These are phyloP conservation scores for Phallusia fumigata DNA, from an alignment of 23 tunicate genomes.

Conservation along the genomic window DNA sequence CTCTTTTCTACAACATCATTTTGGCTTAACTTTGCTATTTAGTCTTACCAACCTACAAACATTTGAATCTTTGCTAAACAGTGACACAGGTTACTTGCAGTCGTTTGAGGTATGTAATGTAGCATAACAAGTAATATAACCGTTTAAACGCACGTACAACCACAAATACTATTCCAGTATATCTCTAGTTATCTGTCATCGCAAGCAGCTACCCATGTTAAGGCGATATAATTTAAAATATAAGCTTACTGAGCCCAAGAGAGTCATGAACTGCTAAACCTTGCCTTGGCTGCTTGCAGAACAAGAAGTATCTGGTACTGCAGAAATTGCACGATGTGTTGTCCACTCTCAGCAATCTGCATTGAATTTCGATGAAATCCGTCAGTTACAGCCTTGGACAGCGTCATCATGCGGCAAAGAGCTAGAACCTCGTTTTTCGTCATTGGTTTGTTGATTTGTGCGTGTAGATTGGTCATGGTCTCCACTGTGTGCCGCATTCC, in stretches of 20 bases:
- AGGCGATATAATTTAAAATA: too few relatives aligned
- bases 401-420: slow-evolving; percentile 77
- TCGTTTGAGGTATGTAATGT: too few relatives aligned
- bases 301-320: slow-evolving; percentile 60
- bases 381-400: slow-evolving; percentile 64
- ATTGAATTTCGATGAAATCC: slow-evolving; percentile 50
- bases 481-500: slow-evolving; percentile 44
- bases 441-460: slow-evolving; percentile 65
- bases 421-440: slow-evolving; percentile 64
- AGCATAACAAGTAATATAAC: too few relatives aligned
- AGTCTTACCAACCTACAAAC: too few relatives aligned
- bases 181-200: too few relatives aligned
- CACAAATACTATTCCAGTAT: too few relatives aligned
- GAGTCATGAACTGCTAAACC: not conserved
- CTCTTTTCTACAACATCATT: slow-evolving; percentile 30
- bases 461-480: slow-evolving; percentile 74
- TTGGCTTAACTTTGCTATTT: too few relatives aligned
- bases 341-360: slow-evolving; percentile 38
- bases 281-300: slow-evolving; percentile 67
- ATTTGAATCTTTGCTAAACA: too few relatives aligned
- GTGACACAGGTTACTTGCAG: too few relatives aligned
- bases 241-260: too few relatives aligned
- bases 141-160: too few relatives aligned
- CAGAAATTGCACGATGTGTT: slow-evolving; percentile 70
- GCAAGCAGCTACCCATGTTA: too few relatives aligned